Base-by-base conservation (phyloP, 1,140 invertebrate genomes). In the Achroia grisella region DNA sequence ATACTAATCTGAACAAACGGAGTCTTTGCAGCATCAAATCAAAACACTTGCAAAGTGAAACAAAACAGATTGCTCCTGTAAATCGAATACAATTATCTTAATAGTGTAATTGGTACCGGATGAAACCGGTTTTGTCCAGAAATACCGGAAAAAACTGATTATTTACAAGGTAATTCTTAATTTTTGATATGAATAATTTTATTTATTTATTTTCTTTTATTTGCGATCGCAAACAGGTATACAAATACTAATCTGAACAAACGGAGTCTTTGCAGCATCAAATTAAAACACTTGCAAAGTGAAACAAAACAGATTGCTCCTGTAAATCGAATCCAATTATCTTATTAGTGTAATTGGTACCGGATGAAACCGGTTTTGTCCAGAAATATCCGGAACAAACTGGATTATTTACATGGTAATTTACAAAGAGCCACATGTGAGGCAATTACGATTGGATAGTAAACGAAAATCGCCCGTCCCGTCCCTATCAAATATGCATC, bases 31-130 rank as follows among this genome's bases (percentile, higher is more conserved):
- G n/a, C n/a, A n/a, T n/a, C n/a, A n/a, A n/a, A n/a, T n/a, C n/a
- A n/a, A n/a, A n/a, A n/a, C n/a, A n/a, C n/a, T n/a, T n/a, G 33
- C 8, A 29, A 35, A 35, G 13, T 9, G 17, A 35, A 35, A 35
- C 33, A 35, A 35, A 35, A 35, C 8, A 35, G 17, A 35, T 35
- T 14, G 33, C n/a, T n/a, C n/a, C n/a, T n/a, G n/a, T n/a, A n/a
- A n/a, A 14, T 14, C 13, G 33, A 15, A 4, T 9, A 1, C 33
- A 35, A 15, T 15, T 35, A 35, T 4, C 33, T 12, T 14, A n/a
- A 13, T 35, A 35, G 12, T 11, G 33, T 35, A 35, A 34, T 14
- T 1, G 33, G 17, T 15, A 35, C 12, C 10, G 5, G 28, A 10
- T n/a, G n/a, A n/a, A 6, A 29, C 33, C 17, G 33, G 13, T 35